Percentiles rank a stretch among this genome's conserved stretches.
phyloP scores from a whole-genome alignment of 2,888 invertebrate genomes.

The Julus scanicus region DNA sequence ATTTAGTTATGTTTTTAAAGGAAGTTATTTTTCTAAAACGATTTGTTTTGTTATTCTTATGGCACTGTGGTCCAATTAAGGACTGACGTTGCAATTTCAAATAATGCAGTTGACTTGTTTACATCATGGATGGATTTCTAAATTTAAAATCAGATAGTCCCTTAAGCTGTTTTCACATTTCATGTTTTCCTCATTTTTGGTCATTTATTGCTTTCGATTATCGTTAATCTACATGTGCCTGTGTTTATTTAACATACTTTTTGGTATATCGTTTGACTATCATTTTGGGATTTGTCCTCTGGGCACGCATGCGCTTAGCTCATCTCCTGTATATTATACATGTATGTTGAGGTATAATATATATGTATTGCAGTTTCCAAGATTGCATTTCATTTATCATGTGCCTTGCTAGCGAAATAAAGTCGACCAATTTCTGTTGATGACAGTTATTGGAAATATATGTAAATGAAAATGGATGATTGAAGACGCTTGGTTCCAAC shows the following conservation, averaged over 20 bases:
- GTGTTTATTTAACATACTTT: background rate
- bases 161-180: too few species aligned
- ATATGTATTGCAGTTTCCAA: background rate
- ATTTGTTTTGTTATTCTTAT: too few species aligned
- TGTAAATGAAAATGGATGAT: constrained; percentile 55
- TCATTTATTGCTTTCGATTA: background rate
- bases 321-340: background rate
- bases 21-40: too few species aligned
- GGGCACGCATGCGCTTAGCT: background rate
- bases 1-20: too few species aligned
- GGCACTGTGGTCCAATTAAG: too few species aligned
- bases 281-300: background rate
- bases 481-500: background rate
- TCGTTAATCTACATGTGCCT: background rate
- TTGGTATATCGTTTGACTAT: background rate
- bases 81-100: too few species aligned
- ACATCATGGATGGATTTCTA: too few species aligned
- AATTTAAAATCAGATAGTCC: too few species aligned
- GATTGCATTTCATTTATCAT: constrained; percentile 37
- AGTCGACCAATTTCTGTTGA: constrained; percentile 51
- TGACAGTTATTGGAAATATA: constrained; percentile 54
- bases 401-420: constrained; percentile 14
- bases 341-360: background rate
- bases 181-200: background rate
- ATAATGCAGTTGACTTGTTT: too few species aligned